Base-by-base conservation (phyloP, 2,113 vertebrate genomes). In the Acrocephalus kingi region DNA sequence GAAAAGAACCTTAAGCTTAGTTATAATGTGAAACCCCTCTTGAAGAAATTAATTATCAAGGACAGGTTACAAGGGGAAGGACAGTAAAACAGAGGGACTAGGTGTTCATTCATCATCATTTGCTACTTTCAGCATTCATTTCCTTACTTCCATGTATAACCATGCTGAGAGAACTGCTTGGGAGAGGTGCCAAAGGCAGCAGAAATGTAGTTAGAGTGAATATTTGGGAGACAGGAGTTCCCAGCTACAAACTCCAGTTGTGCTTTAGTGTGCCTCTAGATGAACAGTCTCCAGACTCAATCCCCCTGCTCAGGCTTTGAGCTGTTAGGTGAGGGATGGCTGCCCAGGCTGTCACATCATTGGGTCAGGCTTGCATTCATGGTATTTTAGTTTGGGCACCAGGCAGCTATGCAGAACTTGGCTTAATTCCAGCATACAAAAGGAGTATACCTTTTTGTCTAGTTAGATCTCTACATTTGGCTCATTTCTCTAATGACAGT, bases 61-160 rank as follows among this genome's bases (percentile, higher is more conserved):
- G 76, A 93, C 66, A 45, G 4, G 21, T 61, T 81, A 61, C 62
- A 63, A 93, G 33, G 43, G 52, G 52, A 90, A 95, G 86, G 64
- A 86, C 85, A 55, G 72, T 31, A 55, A 93, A 93, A 83, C n/a
- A 86, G 31, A 82, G 41, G 31, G 37, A 72, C 25, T 66, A 83
- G n/a, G 62, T 80, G 66, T 69, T 73, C 94, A 92, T 96, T 90
- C 93, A 94, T 92, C 94, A 95, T 90, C 22, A 76, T 95, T 93
- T 96, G 78, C 82, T 73, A 66, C 46, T 86, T 74, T 82, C 82
- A 37, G 58, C 76, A 61, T 83, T 85, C n/a, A 37, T 69, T 59
- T 80, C 67, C 54, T 90, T 58, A 18, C 41, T 76, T 82, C 37
- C 25, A 54, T 27, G 59, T 37, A 83, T 54, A 45, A 93, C 45